Evolutionary conservation across 2,113 vertebrate species (phyloP).

Genomic region (Halichoeres trimaculatus): DNA sequence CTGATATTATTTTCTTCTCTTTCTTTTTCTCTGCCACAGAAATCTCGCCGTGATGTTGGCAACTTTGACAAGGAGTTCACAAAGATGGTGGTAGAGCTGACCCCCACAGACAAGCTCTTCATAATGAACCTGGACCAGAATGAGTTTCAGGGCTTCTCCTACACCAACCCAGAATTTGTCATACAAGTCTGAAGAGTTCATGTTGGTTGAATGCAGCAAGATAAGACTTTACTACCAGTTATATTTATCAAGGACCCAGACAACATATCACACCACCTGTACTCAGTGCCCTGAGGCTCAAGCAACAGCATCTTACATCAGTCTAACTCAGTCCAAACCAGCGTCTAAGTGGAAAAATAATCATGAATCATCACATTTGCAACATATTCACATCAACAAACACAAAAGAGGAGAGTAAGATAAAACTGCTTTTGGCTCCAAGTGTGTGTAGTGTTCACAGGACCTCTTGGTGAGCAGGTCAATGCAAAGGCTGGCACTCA

Average conservation of each 20-base stretch:
- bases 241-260: slow-evolving; percentile 12
- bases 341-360: slow-evolving; percentile 15
- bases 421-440: slow-evolving; percentile 13
- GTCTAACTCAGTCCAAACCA: slow-evolving; percentile 7
- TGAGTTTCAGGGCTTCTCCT: slow-evolving; percentile 99
- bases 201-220: slow-evolving; percentile 8
- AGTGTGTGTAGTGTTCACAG: slow-evolving; percentile 17
- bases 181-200: slow-evolving; percentile 90
- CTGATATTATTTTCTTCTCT: background rate
- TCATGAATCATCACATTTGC: background rate
- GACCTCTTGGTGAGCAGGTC: slow-evolving; percentile 21
- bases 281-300: slow-evolving; percentile 9
- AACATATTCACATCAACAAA: slow-evolving; percentile 9
- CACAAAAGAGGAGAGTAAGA: background rate
- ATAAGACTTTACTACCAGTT: slow-evolving; percentile 28
- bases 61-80: slow-evolving; percentile 99
- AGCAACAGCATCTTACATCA: background rate
- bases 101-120: slow-evolving; percentile 99
- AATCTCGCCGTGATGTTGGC: slow-evolving; percentile 90
- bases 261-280: background rate
- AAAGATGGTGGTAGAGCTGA: slow-evolving; percentile 95
- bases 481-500: slow-evolving; percentile 5
- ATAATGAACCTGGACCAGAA: slow-evolving; percentile 99
- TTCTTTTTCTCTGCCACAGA: slow-evolving; percentile 80
- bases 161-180: slow-evolving; percentile 97